Evolutionary conservation across 2,888 invertebrate species (phyloP).

Genomic region (Aelia acuminata): DNA sequence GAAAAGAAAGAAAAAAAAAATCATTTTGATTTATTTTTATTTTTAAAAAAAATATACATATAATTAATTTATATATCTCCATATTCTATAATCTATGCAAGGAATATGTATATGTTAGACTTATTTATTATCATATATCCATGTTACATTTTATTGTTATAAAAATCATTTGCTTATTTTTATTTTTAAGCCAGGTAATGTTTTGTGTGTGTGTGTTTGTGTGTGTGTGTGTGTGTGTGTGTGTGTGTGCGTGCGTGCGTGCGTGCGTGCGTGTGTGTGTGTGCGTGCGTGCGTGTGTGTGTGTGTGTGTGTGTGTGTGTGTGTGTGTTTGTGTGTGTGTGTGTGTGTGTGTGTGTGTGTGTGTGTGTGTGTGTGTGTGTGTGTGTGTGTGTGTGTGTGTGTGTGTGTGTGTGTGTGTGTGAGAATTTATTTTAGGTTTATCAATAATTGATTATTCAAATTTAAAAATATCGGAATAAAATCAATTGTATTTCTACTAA

Average conservation of each 20-base stretch:
- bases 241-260: background rate
- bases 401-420: background rate
- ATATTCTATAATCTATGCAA: background rate
- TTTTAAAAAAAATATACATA: slow-evolving; percentile 10
- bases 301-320: background rate
- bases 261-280: too few relatives aligned
- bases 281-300: background rate
- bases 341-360: background rate
- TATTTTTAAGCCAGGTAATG: background rate
- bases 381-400: background rate
- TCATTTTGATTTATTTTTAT: slow-evolving; percentile 17
- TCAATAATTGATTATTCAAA: background rate
- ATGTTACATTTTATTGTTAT: background rate
- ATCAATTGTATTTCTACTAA: background rate
- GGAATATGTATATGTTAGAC: background rate
- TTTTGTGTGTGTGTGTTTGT: background rate
- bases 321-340: background rate
- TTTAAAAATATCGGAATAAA: background rate
- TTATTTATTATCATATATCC: background rate
- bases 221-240: background rate
- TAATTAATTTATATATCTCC: slow-evolving; percentile 5
- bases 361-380: too few relatives aligned
- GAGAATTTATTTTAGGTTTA: too few relatives aligned
- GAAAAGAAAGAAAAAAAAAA: slow-evolving; percentile 7
- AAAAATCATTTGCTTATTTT: background rate